phyloP scores from a whole-genome alignment of 2,113 vertebrate species.

The Sula dactylatra region DNA sequence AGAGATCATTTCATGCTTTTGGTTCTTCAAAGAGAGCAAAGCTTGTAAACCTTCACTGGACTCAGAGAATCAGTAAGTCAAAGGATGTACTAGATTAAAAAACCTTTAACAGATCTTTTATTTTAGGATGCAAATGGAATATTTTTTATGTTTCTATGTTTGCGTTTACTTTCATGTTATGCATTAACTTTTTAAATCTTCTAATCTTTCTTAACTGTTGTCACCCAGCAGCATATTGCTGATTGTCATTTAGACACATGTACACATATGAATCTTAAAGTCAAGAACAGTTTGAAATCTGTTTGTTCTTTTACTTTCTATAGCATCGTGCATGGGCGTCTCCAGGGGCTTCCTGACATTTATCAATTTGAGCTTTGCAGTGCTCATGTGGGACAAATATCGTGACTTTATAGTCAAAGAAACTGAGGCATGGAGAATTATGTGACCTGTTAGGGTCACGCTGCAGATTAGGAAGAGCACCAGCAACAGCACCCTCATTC shows the following conservation, averaged over 20 bases:
- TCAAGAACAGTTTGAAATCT: neutral
- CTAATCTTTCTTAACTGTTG: neutral
- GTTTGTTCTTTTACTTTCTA: neutral
- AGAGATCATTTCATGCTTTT: conserved; percentile 45
- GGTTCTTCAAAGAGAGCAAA: conserved; percentile 42
- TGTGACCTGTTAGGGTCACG: neutral
- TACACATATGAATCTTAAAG: neutral
- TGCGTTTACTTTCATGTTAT: neutral
- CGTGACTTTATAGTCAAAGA: neutral
- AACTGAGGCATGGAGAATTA: neutral
- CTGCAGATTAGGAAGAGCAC: neutral
- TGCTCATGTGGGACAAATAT: neutral
- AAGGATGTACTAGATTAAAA: neutral
- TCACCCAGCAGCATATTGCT: neutral
- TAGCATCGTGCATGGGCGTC: neutral
- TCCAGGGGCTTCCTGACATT: neutral
- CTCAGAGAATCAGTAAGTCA: conserved; percentile 36
- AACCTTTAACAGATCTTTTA: neutral
- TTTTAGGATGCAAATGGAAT: neutral
- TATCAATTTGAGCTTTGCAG: neutral
- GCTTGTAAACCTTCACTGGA: conserved; percentile 29
- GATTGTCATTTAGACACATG: neutral
- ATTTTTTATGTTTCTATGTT: neutral
- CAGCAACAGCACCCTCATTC: neutral
- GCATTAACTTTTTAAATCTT: neutral